Conservation (phyloP, 2,888 invertebrate genomes). For the Drosophila recens region DNA sequence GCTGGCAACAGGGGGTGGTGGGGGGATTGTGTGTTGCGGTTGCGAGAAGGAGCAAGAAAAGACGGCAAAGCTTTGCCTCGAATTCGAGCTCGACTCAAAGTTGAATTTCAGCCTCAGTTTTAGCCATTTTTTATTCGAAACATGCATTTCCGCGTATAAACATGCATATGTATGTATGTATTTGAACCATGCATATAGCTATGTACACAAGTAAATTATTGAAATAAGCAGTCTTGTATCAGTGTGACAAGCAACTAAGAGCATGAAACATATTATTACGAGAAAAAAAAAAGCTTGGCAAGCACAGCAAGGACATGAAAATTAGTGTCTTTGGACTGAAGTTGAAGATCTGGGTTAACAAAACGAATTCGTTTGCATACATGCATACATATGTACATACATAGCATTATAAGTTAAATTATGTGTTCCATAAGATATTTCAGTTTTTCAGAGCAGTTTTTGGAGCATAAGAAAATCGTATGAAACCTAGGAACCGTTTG, state of each 20-base stretch:
- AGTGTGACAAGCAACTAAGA: slow-evolving; percentile 23
- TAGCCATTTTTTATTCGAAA: slow-evolving; percentile 20
- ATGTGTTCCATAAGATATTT: no score
- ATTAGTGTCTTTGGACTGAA: slow-evolving; percentile 18
- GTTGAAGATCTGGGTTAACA: background rate
- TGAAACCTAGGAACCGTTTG: no score
- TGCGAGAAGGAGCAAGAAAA: background rate
- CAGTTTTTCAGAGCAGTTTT: no score
- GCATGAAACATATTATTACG: slow-evolving; percentile 9
- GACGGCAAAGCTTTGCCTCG: slow-evolving; percentile 29
- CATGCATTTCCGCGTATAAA: slow-evolving; percentile 33
- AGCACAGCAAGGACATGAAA: slow-evolving; percentile 44
- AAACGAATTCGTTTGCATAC: background rate
- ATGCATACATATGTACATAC: no score
- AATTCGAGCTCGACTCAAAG: slow-evolving; percentile 22
- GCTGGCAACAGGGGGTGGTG: background rate
- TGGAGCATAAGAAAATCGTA: no score
- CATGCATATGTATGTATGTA: no score
- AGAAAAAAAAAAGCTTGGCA: no score
- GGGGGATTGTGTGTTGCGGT: background rate
- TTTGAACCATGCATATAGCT: background rate
- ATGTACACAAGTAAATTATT: slow-evolving; percentile 3
- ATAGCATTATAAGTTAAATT: no score
- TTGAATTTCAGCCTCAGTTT: slow-evolving; percentile 4
- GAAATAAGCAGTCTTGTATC: slow-evolving; percentile 18